phyloP scores from a whole-genome alignment of 2,113 vertebrate genomes.

The Saguinus imperator region DNA sequence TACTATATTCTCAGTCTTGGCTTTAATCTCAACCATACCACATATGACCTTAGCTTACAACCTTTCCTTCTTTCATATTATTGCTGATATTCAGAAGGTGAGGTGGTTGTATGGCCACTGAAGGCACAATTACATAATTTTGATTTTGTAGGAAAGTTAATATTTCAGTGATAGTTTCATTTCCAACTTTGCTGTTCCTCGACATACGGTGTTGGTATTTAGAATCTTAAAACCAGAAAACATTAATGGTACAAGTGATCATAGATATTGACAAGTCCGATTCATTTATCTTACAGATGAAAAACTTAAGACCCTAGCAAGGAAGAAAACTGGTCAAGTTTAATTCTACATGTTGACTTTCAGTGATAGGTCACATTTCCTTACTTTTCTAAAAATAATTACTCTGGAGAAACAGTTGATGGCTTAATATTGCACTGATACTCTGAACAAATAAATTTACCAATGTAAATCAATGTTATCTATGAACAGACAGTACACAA shows the following conservation, averaged over 20 bases:
- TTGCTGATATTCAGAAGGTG: constrained; percentile 7
- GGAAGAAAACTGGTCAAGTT: neutral
- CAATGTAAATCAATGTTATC: neutral
- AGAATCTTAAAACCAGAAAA: constrained; percentile 27
- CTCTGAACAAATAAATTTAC: neutral
- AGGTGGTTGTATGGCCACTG: neutral
- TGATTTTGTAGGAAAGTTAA: neutral
- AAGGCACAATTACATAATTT: constrained; percentile 7
- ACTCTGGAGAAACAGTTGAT: neutral
- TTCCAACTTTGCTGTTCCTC: neutral
- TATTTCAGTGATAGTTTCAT: neutral
- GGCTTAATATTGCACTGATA: constrained; percentile 5
- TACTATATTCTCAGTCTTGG: constrained; percentile 32
- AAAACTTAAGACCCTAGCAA: neutral
- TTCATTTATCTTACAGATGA: neutral
- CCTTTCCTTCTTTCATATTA: neutral
- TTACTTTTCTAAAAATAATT: constrained; percentile 34
- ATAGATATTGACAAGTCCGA: neutral
- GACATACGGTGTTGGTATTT: neutral
- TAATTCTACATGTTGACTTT: constrained; percentile 6
- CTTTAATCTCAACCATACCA: neutral
- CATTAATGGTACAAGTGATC: neutral
- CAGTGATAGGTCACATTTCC: neutral
- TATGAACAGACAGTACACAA: neutral
- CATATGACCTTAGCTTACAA: constrained; percentile 38